A percentile compares a stretch with the other conserved stretches of the same genome.
Conservation (phyloP, 2,888 invertebrate species). For the Luffia ferchaultella region DNA sequence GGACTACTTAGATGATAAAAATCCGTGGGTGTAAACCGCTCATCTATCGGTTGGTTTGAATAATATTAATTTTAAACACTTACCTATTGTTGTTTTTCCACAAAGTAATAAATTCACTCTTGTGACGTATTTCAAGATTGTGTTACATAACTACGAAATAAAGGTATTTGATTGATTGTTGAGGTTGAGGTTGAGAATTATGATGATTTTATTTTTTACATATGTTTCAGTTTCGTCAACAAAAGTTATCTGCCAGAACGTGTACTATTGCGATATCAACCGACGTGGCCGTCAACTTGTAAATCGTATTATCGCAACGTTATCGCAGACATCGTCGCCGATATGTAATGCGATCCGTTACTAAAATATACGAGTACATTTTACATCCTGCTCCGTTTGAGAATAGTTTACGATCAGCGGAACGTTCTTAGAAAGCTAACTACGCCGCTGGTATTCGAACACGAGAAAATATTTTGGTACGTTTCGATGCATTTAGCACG, state of each 20-base stretch:
- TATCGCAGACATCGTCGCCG: neutral
- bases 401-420: neutral
- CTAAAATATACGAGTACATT: neutral
- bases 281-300: too few species aligned
- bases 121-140: neutral
- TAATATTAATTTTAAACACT: too few species aligned
- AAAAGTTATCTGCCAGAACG: neutral
- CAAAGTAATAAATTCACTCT: too few species aligned
- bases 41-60: too few species aligned
- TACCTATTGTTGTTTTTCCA: too few species aligned
- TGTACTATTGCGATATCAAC: too few species aligned
- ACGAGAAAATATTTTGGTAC: too few species aligned
- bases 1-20: too few species aligned
- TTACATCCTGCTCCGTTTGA: neutral
- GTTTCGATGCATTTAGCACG: too few species aligned
- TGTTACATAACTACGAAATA: neutral
- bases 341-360: neutral
- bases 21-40: too few species aligned
- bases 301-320: neutral
- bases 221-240: neutral
- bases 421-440: neutral
- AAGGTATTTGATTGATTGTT: too few species aligned
- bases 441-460: neutral
- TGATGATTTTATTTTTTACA: neutral
- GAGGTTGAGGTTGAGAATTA: too few species aligned